Evolutionary conservation across 2,888 invertebrate genomes (phyloP).

Genomic region (Ormyrus thymus): DNA sequence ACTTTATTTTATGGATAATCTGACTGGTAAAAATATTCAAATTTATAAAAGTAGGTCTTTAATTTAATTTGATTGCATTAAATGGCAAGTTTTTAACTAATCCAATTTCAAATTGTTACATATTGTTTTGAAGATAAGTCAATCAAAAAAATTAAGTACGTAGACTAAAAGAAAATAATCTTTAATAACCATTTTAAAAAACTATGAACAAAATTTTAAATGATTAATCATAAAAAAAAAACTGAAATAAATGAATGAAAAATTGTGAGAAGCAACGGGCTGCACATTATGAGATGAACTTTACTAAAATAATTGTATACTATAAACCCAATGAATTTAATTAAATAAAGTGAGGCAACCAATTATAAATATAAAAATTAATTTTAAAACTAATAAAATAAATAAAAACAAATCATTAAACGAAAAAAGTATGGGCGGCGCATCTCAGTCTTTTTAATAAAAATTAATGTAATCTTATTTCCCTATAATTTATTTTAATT

Average conservation of each 20-base stretch:
- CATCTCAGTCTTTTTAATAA: conserved; percentile 1
- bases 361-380: conserved; percentile 29
- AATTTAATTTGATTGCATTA: too few species aligned
- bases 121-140: too few species aligned
- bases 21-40: too few species aligned
- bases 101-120: too few species aligned
- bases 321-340: conserved; percentile 64
- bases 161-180: too few species aligned
- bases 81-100: too few species aligned
- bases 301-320: conserved; percentile 57
- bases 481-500: too few species aligned
- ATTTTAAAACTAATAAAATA: conserved; percentile 34
- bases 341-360: conserved; percentile 8
- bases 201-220: neutral
- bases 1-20: too few species aligned
- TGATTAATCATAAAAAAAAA: neutral
- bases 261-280: neutral
- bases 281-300: conserved; percentile 15
- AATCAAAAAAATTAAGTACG: too few species aligned
- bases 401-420: conserved; percentile 28
- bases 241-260: neutral
- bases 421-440: neutral
- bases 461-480: too few species aligned
- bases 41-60: too few species aligned
- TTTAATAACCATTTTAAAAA: neutral